A percentile compares a stretch with the other conserved stretches of the same genome.
These are phyloP conservation scores for Cheilosia grossa DNA, from an alignment of 2,888 invertebrate genomes.

Conservation along the genomic window DNA sequence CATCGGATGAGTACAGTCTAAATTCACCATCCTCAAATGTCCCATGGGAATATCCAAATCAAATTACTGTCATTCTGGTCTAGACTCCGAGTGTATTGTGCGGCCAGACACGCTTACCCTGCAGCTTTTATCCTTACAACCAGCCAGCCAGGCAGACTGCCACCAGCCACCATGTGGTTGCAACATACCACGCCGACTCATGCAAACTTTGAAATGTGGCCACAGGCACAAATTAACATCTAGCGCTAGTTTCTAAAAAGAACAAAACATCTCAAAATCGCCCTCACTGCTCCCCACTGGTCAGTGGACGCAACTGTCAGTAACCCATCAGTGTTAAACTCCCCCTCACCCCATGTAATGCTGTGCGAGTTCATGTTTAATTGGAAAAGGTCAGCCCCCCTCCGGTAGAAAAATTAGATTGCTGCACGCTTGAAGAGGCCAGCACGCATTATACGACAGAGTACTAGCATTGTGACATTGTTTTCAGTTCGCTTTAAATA, in stretches of 20 bases:
- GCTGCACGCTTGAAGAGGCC: constrained; percentile 31
- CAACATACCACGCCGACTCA: constrained; percentile 28
- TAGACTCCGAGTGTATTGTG: constrained; percentile 38
- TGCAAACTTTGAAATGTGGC: constrained; percentile 48
- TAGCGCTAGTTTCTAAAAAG: constrained; percentile 50
- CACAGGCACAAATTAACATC: constrained; percentile 70
- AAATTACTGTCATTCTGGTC: constrained; percentile 40
- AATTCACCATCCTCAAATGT: background rate
- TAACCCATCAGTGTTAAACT: constrained; percentile 42
- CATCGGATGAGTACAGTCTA: constrained; percentile 6
- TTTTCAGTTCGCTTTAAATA: constrained; percentile 42
- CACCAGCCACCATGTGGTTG: constrained; percentile 38
- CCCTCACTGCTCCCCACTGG: constrained; percentile 4
- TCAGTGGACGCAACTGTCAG: constrained; percentile 33
- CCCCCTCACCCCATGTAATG: constrained; percentile 1
- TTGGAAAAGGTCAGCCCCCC: constrained; percentile 68
- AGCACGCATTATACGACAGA: constrained; percentile 46
- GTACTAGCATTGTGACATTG: constrained; percentile 40
- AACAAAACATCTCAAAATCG: constrained; percentile 10
- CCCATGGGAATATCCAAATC: constrained; percentile 62
- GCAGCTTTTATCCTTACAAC: constrained; percentile 42
- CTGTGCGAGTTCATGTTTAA: constrained; percentile 62
- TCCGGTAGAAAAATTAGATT: constrained; percentile 32
- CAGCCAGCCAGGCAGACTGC: background rate
- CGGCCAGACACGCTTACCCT: constrained; percentile 33